Base-by-base conservation (phyloP, 2,113 vertebrate genomes). In the Peucedramus taeniatus region DNA sequence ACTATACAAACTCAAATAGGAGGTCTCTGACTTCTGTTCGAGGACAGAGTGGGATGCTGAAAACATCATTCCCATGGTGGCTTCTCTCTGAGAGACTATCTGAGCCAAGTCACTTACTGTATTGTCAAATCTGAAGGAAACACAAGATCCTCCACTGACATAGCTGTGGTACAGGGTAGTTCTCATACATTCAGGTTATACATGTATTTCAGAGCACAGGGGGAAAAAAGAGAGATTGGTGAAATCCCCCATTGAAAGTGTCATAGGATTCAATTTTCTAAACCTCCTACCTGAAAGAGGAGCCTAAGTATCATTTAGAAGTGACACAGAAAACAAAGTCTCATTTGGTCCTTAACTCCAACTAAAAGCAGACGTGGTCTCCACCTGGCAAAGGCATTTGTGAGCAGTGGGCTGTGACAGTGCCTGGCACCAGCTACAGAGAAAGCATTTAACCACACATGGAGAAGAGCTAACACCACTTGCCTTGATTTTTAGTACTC, bases 311-410 rank as follows among this genome's bases (percentile, higher is more conserved):
- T 80, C 59, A 39, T 76, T 86, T 53, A 87, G 69, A 81, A 94
- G 72, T 53, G 60, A 84, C 69, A 82, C 26, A 61, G 37, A 79
- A 81, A 70, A 80, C 8, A 10, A 83, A 80, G 42, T 45, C 89
- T 83, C 87, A 60, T 89, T 82, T 91, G 89, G 53, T 95, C 78
- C 89, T 91, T 79, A 57, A 57, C 74, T 87, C 57, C 91, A 89
- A 6, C 65, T 76, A n/a, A 87, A 87, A 89, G 81, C 86, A 94
- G 81, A 49, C 51, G 0, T 68, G 77, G 87, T 85, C 57, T 65
- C 93, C 89, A 94, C 95, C 84, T 95, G 89, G 93, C 74, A 94
- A 76, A 93, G 77, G 93, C 93, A 93, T 87, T 94, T 4, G 27
- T 64, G 76, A 93, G 91, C 95, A 94, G 77, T 76, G 83, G 81